Evolutionary conservation across 2,113 vertebrate genomes (phyloP), one percentile per base, ranked within the genome.

Genomic region (Solenodon paradoxus): DNA sequence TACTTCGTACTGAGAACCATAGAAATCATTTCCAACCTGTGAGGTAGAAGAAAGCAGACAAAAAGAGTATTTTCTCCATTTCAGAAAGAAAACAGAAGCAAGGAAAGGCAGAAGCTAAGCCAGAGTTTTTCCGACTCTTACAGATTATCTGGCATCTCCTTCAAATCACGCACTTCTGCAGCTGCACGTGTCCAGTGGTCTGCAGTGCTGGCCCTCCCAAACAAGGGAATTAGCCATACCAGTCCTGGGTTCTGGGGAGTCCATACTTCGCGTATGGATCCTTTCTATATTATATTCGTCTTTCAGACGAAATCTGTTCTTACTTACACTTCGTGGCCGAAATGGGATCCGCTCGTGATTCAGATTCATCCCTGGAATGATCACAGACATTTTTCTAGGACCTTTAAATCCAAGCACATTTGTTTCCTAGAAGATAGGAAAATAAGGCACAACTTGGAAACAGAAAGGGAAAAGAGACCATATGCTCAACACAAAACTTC

Each of bases 361-460:
- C 99, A 99, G 98, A 92, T 99, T 99, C 99, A 99, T 99, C 94
- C 99, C 99, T 13, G 99, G 99, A 97, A 99, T 99, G 97, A 99
- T 98, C 47, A 99, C 99, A 0, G 99, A 99, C 99, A 99, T 99
- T 97, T 99, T 99, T 35, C 99, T 98, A 11, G 99, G 99, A 4
- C 99, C 99, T 98, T 99, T 99, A 97, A 99, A 99, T 66, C 99
- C 99, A 66, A 99, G 98, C 5, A 99, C 99, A 59, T 99, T 99
- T 55, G 99, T 99, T 98, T 99, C 99, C 99, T 99, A 97, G 87
- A 97, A 97, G 92, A 97, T 4, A 98, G 63, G 13, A 57, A 96
- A 93, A 94, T 9, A 75, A 91, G 45, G 40, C 57, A 93, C 74
- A 88, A 83, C 19, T 96, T 88, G 69, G 42, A 74, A 88, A 55